Evolutionary conservation across 2,888 invertebrate genomes (phyloP).

Genomic region (Phaonia tiefii): DNA sequence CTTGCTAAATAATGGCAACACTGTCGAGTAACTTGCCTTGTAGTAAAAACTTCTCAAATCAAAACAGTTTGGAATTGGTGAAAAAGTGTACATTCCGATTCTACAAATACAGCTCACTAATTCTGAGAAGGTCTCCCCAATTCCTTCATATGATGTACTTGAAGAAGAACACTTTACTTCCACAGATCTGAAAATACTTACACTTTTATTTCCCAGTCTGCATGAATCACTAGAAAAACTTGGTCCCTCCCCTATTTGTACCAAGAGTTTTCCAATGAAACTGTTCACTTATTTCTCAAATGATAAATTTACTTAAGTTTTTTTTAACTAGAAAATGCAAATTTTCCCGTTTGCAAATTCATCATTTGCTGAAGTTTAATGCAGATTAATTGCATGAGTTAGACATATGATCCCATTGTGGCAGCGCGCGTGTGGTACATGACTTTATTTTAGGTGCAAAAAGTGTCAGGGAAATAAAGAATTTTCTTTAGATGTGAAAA

Average conservation of each 20-base stretch:
- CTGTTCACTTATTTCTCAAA: background rate
- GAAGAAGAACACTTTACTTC: too few species aligned
- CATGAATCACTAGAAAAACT: background rate
- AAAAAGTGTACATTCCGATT: too few species aligned
- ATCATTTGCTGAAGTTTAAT: constrained; percentile 32
- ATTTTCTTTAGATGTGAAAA: background rate
- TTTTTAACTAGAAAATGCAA: constrained; percentile 11
- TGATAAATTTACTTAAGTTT: background rate
- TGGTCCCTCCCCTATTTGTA: background rate
- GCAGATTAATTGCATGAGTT: constrained; percentile 4
- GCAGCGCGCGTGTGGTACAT: background rate
- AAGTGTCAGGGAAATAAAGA: background rate
- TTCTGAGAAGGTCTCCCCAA: too few species aligned
- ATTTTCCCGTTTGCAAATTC: constrained; percentile 39
- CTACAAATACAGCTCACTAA: too few species aligned
- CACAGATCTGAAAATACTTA: too few species aligned
- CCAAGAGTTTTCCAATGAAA: background rate
- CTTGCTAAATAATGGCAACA: too few species aligned
- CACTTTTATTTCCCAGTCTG: too few species aligned
- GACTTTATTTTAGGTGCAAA: background rate
- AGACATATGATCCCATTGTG: background rate
- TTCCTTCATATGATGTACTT: too few species aligned
- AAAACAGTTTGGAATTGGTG: too few species aligned
- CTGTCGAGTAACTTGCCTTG: too few species aligned
- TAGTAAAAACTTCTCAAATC: too few species aligned